Evolutionary conservation across 2,888 invertebrate genomes (phyloP), one percentile per base, ranked within the genome.

Genomic region (Melanargia galathea): DNA sequence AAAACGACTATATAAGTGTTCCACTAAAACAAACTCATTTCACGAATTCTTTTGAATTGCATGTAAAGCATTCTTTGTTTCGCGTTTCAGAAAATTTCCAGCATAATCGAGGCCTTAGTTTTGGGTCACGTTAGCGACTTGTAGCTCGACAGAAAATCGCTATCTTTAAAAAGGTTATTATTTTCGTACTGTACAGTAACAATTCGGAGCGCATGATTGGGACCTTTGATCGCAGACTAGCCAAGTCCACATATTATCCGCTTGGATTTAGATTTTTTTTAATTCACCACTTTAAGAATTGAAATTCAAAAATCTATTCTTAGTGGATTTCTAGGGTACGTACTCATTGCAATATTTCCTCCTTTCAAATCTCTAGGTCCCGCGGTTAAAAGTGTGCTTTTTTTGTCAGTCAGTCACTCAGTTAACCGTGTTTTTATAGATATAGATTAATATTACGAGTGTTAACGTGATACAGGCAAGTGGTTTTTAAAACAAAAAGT

Each of bases 51-150:
- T 48, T 24, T 24, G 26, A 0, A 8, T 26, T 48, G 48, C 48
- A 48, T 48, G 26, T 26, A 26, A 48, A 48, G 26, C 26, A 26
- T 48, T 48, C 48, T 26, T 26, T 26, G 26, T 48, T 48, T 48
- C 24, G n/a, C n/a, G 26, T n/a, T 26, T 40, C 40, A 7, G 7
- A 40, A 7, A n/a, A 16, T 26, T 48, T 16, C 1, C 16, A 6
- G 24, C 48, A 7, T 26, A n/a, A n/a, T 11, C 48, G 48, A 24
- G 22, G 11, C 6, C 26, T 48, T 48, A n/a, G 22, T 20, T 22
- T 2, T 26, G 8, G 13, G n/a, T 26, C n/a, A n/a, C n/a, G 22
- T 24, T n/a, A 48, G 26, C 48, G 8, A 48, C 24, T 3, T n/a
- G n/a, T 26, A 2, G 48, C 26, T n/a, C 2, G 26, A 48, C 48